Percentiles rank a stretch among this genome's conserved stretches.
Conservation (phyloP, 2,113 vertebrate genomes). For the Neogale vison region DNA sequence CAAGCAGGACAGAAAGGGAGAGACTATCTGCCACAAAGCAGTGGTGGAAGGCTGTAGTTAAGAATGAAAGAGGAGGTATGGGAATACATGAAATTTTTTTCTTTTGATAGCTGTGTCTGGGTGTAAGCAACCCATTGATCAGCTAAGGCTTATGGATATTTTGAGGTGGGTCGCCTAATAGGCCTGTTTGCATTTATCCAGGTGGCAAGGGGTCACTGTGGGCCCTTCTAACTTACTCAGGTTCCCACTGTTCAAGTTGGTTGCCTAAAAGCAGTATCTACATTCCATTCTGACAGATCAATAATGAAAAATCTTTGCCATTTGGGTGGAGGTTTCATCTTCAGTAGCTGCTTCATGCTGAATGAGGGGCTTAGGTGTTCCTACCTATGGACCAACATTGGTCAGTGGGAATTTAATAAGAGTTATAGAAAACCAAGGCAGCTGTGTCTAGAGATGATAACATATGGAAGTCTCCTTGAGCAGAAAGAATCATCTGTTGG, state of each 20-base stretch:
- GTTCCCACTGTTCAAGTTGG: not conserved
- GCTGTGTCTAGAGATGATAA: not conserved
- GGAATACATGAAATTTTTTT: not conserved
- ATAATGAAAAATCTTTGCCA: not conserved
- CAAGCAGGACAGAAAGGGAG: not conserved
- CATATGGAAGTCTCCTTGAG: not conserved
- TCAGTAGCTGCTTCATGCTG: not conserved
- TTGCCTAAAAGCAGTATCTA: not conserved
- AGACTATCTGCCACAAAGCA: not conserved
- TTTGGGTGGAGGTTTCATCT: not conserved
- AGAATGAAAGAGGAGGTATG: not conserved
- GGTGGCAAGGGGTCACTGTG: not conserved
- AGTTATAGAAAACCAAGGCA: not conserved
- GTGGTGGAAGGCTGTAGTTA: not conserved
- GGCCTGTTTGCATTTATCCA: not conserved
- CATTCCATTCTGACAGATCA: not conserved
- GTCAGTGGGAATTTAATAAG: not conserved
- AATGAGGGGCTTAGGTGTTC: not conserved
- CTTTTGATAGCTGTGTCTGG: no score
- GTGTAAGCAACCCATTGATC: not conserved
- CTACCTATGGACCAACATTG: not conserved
- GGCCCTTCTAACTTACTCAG: not conserved
- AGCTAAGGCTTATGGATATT: not conserved
- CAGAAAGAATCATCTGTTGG: not conserved
- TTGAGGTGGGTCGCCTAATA: not conserved